phyloP scores from a whole-genome alignment of 2,797 vertebrate species.

The Cynopterus sphinx region DNA sequence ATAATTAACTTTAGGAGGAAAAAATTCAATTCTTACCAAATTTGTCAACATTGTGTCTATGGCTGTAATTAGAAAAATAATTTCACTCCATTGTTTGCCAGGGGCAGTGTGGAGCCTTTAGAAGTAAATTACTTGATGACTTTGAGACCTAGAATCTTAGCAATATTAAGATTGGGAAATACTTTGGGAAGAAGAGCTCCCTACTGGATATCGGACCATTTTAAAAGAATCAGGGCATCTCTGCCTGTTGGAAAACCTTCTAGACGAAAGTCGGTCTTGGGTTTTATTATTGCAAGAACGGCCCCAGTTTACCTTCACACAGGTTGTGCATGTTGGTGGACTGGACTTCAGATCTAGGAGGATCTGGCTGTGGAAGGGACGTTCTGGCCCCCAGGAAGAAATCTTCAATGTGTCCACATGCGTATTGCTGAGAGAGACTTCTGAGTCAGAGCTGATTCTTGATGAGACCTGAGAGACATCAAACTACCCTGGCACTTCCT shows the following conservation, averaged over 20 bases:
- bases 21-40: slow-evolving; percentile 8
- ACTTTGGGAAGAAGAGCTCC: background rate
- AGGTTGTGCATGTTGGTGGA: background rate
- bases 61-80: slow-evolving; percentile 3
- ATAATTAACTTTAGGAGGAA: slow-evolving; percentile 33
- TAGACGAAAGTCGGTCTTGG: background rate
- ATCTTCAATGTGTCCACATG: fast-evolving
- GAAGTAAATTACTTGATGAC: background rate
- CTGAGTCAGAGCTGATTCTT: background rate
- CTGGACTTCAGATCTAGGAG: background rate
- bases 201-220: background rate
- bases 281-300: background rate
- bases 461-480: background rate
- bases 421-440: background rate
- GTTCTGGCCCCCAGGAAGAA: background rate
- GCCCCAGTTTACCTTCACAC: background rate
- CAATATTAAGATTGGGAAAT: background rate
- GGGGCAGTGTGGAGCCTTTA: background rate
- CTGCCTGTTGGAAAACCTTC: background rate
- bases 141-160: background rate
- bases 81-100: background rate
- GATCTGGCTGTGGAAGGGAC: background rate
- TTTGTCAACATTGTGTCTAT: background rate
- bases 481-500: background rate
- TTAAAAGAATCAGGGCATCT: background rate